Base-by-base conservation (phyloP, 2,888 invertebrate species). In the Hetaerina titia region DNA sequence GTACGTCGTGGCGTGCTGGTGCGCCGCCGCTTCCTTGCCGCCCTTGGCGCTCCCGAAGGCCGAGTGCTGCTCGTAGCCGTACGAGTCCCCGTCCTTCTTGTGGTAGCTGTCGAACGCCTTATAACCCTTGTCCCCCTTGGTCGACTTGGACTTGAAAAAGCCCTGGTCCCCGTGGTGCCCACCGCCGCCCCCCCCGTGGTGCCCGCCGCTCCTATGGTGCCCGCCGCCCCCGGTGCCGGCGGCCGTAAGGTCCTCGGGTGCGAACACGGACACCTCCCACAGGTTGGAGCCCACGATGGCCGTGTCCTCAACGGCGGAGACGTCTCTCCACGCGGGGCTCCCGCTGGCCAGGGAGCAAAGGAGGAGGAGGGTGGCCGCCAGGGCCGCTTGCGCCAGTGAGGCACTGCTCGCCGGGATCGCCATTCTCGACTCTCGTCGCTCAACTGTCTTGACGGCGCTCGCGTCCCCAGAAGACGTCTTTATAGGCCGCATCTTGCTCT, bases 51-150 rank as follows among this genome's bases (percentile, higher is more conserved):
- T 97, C 2, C 98, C 98, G 96, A 97, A 98, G 94, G 98, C 97
- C 89, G 98, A 97, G 96, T 98, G 97, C 96, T 97, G 97, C 96
- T 98, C 98, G 96, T 98, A 98, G 95, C 98, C 98, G 96, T 98
- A 98, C 96, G 98, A 97, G 96, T 98, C 98, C 0, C 98, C 98
- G 74, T 97, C 98, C 96, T 98, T 98, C 96, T 98, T 98, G 96
- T 98, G 98, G 97, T 97, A 98, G 94, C 98, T 97, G 96, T 98
- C 98, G 96, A 97, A 98, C 96, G 98, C 98, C 96, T 98, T 98
- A 97, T 98, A 98, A 0, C 98, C 98, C 95, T 98, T 97, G 96
- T 97, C 98, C 58, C 98, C 98, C 92, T 98, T 98, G 95, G 97
- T 98, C 88, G 97, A 97, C 96, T 97, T 97, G 96, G 97, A 97